Evolutionary conservation across 2,113 vertebrate genomes (phyloP).

Genomic region (Ctenomys sociabilis): DNA sequence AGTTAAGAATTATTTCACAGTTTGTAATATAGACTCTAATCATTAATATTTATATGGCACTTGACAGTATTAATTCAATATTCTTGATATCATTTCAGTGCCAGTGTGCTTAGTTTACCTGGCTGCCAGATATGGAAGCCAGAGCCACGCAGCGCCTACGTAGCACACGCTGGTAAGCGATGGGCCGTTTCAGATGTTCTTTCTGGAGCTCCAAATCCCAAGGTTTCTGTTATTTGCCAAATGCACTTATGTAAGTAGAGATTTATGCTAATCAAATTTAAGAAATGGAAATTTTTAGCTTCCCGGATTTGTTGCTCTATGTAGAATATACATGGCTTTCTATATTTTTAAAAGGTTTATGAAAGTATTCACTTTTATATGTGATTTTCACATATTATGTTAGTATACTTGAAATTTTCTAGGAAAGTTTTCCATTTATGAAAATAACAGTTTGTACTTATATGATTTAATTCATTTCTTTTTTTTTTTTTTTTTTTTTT

Average conservation of each 20-base stretch:
- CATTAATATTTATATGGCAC: not conserved
- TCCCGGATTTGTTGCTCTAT: not conserved
- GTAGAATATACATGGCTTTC: not conserved
- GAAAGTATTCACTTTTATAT: not conserved
- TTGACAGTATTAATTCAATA: constrained; percentile 8
- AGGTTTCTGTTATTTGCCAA: constrained; percentile 32
- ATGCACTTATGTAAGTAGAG: not conserved
- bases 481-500: too few relatives aligned
- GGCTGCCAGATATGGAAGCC: not conserved
- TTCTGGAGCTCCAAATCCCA: not conserved
- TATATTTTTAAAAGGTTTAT: constrained; percentile 30
- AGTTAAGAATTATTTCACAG: not conserved
- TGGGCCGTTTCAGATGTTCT: not conserved
- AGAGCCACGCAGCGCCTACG: not conserved
- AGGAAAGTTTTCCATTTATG: not conserved
- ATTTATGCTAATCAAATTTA: not conserved
- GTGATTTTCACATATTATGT: not conserved
- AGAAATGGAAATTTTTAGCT: not conserved
- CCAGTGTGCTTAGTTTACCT: not conserved
- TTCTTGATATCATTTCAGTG: not conserved
- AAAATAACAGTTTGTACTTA: constrained; percentile 32
- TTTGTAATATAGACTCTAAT: constrained; percentile 20
- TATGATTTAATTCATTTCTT: not conserved
- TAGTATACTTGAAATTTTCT: constrained; percentile 33
- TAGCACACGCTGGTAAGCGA: not conserved